Percentiles rank a stretch among this genome's conserved stretches.
phyloP scores from a whole-genome alignment of 2,888 invertebrate species.

The Chymomyza caudatula region DNA sequence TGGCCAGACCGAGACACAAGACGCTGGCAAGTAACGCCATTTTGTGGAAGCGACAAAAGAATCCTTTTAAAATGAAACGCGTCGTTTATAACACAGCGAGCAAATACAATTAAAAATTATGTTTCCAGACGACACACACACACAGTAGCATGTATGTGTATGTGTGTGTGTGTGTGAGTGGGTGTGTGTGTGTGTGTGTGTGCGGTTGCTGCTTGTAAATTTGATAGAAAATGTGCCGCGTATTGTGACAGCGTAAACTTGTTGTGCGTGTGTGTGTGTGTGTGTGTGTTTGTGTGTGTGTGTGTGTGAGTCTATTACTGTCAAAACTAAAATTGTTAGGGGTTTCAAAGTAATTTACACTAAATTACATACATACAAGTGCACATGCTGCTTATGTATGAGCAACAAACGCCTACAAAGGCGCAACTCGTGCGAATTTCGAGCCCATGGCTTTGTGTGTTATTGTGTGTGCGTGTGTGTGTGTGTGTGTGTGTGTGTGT shows the following conservation, averaged over 20 bases:
- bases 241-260: not conserved
- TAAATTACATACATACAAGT: slow-evolving; percentile 61
- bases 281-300: slow-evolving; percentile 15
- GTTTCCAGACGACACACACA: slow-evolving; percentile 37
- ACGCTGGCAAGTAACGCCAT: slow-evolving; percentile 2
- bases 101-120: slow-evolving; percentile 64
- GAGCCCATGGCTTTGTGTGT: slow-evolving; percentile 9
- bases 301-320: slow-evolving; percentile 38
- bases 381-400: slow-evolving; percentile 33
- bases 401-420: not conserved
- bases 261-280: slow-evolving; percentile 12
- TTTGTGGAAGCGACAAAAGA: slow-evolving; percentile 23
- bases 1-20: not conserved
- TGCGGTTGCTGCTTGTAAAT: not conserved
- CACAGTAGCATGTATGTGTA: slow-evolving; percentile 1
- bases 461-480: slow-evolving; percentile 1
- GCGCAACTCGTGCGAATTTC: not conserved
- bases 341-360: slow-evolving; percentile 65
- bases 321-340: slow-evolving; percentile 50
- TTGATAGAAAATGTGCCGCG: not conserved
- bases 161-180: slow-evolving; percentile 11
- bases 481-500: slow-evolving; percentile 23
- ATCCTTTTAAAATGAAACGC: slow-evolving; percentile 32
- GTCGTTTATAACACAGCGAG: slow-evolving; percentile 47
- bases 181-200: slow-evolving; percentile 5